Evolutionary conservation across 2,888 invertebrate species (phyloP), one percentile per base, ranked within the genome.

Genomic region (Eulithis testata): DNA sequence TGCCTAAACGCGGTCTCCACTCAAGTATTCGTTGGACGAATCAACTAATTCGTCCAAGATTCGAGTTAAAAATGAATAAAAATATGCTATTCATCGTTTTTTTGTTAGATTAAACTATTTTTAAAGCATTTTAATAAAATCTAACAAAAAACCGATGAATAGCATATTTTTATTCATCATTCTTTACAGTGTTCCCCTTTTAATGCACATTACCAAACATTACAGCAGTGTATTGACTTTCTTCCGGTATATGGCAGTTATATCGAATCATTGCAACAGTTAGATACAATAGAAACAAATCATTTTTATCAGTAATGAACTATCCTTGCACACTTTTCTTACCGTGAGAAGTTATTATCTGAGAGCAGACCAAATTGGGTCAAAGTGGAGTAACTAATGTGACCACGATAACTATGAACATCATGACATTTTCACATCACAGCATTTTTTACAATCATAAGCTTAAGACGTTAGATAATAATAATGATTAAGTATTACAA

Each of bases 351-450:
- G 76, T 79, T 83, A 86, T 87, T 87, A 83, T 87, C 83, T 82
- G 73, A 75, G 79, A 81, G 82, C 82, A 80, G 83, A 79, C 78
- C 80, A 77, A 91, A 88, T 87, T 83, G 80, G 89, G 88, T 86
- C 87, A 86, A 76, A 76, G 76, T 77, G 77, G 73, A 80, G 76
- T 74, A 74, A 75, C 73, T 63, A 60, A 73, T 71, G 62, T 45
- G 76, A 78, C 81, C 69, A 83, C 82, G 56, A 73, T 79, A 76
- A 78, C 78, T 83, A 49, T 37, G 71, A 69, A 78, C 66, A 66
- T 68, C 40, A 6, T 8, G 0, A 31, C 6, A 31, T 31, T 31
- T 31, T 31, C 6, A 3, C 4, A 31, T 31, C 31, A 21, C 21
- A 21, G 1, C 6, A 31, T 31, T 31, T 31, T 4, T 31, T 31